Percentiles rank a stretch among this genome's conserved stretches.
phyloP scores from a whole-genome alignment of 2,797 vertebrate species.

The Tauraco hartlaubi region DNA sequence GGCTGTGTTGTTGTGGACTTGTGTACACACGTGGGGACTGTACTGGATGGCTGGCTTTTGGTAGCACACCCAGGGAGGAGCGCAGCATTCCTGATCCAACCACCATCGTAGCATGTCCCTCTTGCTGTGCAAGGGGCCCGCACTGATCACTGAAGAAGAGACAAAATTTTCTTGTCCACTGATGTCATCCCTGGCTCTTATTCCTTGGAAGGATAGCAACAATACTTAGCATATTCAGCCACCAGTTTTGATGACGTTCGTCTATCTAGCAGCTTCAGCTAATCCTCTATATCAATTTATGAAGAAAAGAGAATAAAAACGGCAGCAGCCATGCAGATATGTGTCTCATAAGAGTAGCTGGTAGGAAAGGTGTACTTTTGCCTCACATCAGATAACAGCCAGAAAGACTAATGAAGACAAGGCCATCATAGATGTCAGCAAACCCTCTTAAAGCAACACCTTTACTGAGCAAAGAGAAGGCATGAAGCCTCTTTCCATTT shows the following conservation, averaged over 20 bases:
- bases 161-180: not conserved
- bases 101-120: too few species aligned
- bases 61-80: not conserved
- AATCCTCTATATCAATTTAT: not conserved
- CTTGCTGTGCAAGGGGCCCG: not conserved
- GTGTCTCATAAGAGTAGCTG: not conserved
- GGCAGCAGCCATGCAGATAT: not conserved
- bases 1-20: not conserved
- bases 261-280: not conserved
- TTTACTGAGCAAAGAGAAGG: not conserved
- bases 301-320: not conserved
- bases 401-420: not conserved
- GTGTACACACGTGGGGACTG: accelerated
- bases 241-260: not conserved
- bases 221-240: not conserved
- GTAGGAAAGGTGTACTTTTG: not conserved
- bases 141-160: not conserved
- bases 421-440: not conserved
- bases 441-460: not conserved
- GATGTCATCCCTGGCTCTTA: not conserved
- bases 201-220: not conserved
- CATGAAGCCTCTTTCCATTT: not conserved
- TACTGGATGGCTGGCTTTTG: not conserved
- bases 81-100: not conserved
- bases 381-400: not conserved